A percentile compares a stretch with the other conserved stretches of the same genome.
Conservation (phyloP, 92 coral and sea anemone genomes). For the Zoanthus sansibaricus region DNA sequence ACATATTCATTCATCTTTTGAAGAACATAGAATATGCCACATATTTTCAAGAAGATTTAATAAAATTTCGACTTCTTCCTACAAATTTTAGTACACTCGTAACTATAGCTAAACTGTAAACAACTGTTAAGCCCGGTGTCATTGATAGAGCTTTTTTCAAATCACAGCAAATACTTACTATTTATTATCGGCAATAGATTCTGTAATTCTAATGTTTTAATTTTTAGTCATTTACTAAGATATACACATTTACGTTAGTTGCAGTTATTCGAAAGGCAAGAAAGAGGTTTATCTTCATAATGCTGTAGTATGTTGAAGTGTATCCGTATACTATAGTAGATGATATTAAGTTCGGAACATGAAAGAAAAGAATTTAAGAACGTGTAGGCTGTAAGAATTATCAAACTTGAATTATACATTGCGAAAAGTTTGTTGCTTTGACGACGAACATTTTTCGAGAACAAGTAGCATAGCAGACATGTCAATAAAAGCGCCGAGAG, state of each 20-base stretch:
- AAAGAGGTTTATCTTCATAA: neutral
- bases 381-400: neutral
- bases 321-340: neutral
- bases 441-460: too few relatives aligned
- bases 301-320: neutral
- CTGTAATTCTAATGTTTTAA: neutral
- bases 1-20: conserved; percentile 26
- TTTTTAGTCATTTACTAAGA: neutral
- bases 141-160: too few relatives aligned
- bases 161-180: neutral
- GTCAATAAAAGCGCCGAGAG: too few relatives aligned
- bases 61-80: conserved; percentile 31
- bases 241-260: neutral
- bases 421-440: too few relatives aligned
- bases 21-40: conserved; percentile 6
- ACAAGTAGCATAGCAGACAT: too few relatives aligned
- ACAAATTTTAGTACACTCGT: neutral
- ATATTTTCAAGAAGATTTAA: neutral
- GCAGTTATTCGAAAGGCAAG: neutral
- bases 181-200: neutral
- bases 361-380: neutral
- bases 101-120: neutral
- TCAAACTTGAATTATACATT: neutral
- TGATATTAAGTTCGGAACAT: neutral
- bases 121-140: neutral